phyloP scores from a whole-genome alignment of 2,113 vertebrate species.

The Azemiops feae region DNA sequence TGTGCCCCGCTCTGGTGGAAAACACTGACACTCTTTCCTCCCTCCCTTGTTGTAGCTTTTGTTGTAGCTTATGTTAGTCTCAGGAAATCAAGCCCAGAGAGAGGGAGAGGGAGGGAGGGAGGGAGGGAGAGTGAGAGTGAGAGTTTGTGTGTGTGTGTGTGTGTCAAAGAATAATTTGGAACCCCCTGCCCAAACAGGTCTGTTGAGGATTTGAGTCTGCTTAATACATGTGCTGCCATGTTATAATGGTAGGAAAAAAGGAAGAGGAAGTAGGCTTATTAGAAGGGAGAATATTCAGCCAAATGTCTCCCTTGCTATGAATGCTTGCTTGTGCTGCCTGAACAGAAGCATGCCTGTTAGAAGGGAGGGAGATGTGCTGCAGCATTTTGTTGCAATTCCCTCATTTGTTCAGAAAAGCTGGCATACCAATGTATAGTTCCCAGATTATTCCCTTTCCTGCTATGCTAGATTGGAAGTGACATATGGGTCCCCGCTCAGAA shows the following conservation, averaged over 20 bases:
- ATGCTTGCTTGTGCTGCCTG: neutral
- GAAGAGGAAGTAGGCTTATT: neutral
- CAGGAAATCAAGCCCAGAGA: neutral
- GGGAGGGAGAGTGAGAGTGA: too few relatives aligned
- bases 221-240: neutral
- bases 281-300: neutral
- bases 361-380: neutral
- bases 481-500: neutral
- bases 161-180: neutral
- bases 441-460: neutral
- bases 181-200: neutral
- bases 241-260: neutral
- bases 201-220: neutral
- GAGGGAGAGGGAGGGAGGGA: too few relatives aligned
- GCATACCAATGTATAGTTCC: neutral
- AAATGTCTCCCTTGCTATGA: neutral
- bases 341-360: neutral
- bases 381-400: neutral
- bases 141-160: too few relatives aligned
- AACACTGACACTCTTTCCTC: neutral
- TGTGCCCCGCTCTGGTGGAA: fast-evolving
- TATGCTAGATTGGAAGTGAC: neutral
- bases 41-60: neutral
- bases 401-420: neutral
- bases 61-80: neutral